These are phyloP conservation scores for Tigriopus japonicus DNA, from an alignment of 1,140 invertebrate genomes.

Conservation along the genomic window DNA sequence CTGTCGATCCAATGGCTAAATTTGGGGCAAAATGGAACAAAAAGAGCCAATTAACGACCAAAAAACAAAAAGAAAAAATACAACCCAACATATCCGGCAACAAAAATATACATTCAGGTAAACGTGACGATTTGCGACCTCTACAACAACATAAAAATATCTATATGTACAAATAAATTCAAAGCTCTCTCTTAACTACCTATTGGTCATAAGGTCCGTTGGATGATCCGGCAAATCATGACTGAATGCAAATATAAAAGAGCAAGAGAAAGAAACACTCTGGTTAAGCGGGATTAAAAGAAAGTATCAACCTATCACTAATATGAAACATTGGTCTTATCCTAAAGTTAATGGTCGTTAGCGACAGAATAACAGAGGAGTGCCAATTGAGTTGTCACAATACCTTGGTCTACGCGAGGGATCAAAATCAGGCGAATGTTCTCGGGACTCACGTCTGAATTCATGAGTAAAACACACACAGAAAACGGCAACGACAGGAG, in stretches of 20 bases:
- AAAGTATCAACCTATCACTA: not conserved
- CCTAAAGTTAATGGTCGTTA: no score
- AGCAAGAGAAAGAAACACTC: no score
- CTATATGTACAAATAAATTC: no score
- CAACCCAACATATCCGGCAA: not conserved
- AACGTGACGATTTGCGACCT: not conserved
- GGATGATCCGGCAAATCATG: no score
- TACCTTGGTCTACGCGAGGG: slow-evolving; percentile 14
- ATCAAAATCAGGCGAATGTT: slow-evolving; percentile 8
- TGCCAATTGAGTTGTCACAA: no score
- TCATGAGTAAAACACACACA: not conserved
- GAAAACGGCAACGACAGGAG: not conserved
- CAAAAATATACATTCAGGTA: slow-evolving; percentile 1
- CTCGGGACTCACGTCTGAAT: slow-evolving; percentile 12
- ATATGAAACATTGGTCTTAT: no score
- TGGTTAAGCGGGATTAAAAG: not conserved
- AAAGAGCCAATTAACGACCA: slow-evolving; percentile 4
- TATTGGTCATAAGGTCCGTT: no score
- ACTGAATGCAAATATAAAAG: no score
- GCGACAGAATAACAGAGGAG: no score
- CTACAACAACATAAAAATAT: no score
- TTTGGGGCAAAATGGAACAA: not conserved
- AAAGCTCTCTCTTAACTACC: no score
- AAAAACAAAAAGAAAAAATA: slow-evolving; percentile 1
- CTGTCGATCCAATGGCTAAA: slow-evolving; percentile 12